A percentile compares a stretch with the other conserved stretches of the same genome.
phyloP scores from a whole-genome alignment of 2,888 invertebrate species.

The Ophonus ardosiacus region DNA sequence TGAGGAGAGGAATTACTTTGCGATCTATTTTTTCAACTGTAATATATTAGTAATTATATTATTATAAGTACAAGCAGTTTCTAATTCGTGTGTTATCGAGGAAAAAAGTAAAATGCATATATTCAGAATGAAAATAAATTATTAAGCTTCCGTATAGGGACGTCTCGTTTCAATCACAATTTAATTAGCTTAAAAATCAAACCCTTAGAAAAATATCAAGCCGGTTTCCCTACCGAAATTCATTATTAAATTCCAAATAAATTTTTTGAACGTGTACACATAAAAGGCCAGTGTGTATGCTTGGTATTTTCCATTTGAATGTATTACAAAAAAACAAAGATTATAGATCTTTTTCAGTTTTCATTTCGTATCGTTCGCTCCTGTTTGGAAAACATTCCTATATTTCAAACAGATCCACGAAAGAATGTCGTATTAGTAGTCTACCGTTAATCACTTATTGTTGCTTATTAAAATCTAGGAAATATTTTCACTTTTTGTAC shows the following conservation, averaged over 20 bases:
- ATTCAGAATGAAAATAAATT: slow-evolving; percentile 11
- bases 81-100: no score
- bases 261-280: slow-evolving; percentile 35
- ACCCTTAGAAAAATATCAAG: slow-evolving; percentile 51
- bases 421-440: slow-evolving; percentile 18
- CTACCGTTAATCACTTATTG: slow-evolving; percentile 37
- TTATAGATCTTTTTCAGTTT: slow-evolving; percentile 52
- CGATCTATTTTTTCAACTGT: no score
- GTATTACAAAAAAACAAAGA: slow-evolving; percentile 49
- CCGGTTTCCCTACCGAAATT: slow-evolving; percentile 1
- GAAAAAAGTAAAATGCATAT: not conserved
- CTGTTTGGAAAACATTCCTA: slow-evolving; percentile 32
- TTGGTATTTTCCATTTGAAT: slow-evolving; percentile 51
- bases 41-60: no score
- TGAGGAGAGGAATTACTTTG: no score
- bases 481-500: not conserved
- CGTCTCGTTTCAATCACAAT: slow-evolving; percentile 34
- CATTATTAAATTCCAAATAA: slow-evolving; percentile 52
- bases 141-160: not conserved
- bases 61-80: no score
- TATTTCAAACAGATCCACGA: slow-evolving; percentile 40
- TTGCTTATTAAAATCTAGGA: not conserved
- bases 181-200: slow-evolving; percentile 47
- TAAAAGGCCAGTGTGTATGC: slow-evolving; percentile 38
- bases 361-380: slow-evolving; percentile 36